Evolutionary conservation across 1,140 invertebrate genomes (phyloP), one percentile per base, ranked within the genome.

Genomic region (Pararge aegeria): DNA sequence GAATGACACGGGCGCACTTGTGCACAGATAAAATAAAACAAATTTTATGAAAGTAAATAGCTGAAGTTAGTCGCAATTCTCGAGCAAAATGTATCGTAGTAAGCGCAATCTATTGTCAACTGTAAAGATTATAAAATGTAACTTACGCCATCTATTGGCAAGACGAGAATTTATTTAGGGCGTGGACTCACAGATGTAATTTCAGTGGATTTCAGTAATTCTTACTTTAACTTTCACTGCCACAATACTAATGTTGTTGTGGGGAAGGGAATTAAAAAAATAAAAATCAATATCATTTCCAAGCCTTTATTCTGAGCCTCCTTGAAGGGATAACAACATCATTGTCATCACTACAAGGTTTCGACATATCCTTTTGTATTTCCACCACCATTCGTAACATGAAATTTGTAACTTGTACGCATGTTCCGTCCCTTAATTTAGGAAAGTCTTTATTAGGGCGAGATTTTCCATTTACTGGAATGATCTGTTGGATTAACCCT

Each of bases 401-500:
- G 54, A 89, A 89, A 54, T 88, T 87, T 0, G 79, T 64, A 0
- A 82, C 61, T 68, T 86, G 80, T 16, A 52, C 72, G 40, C 75
- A 73, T 0, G 87, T 89, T 1, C 87, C 87, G 1, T 89, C 87
- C 16, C 87, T 64, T 0, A 89, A 63, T 48, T 71, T 73, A 5
- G 77, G 60, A 55, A 89, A 86, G 53, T 77, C 70, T 27, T 73
- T 73, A 5, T 64, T 72, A 52, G 94, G 93, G 64, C 92, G 85
- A 42, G 91, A 83, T 27, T 72, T 77, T 20, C 90, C 90, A 48
- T 91, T 89, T 4, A 95, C 91, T 34, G 73, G 72, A 1, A 94
- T 86, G 13, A 83, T 90, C 66, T 95, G 94, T 19, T 95, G 94
- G 1, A 94, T 93, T 1, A 95, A 69, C 4, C 93, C 91, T 2